Evolutionary conservation across 2,888 invertebrate species (phyloP).

Genomic region (Blera fallax): DNA sequence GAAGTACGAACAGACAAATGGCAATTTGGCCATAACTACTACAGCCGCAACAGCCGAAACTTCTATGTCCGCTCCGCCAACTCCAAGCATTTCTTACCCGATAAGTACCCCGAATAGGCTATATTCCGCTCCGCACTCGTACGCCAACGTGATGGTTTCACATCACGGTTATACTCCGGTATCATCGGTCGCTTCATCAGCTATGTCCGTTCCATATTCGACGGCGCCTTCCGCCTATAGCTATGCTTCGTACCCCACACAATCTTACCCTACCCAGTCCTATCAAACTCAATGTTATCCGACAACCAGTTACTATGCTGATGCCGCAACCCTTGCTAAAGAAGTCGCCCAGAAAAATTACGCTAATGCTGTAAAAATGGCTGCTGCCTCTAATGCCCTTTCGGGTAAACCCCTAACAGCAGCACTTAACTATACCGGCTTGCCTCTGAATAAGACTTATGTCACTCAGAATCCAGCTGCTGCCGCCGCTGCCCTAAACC

Average conservation of each 20-base stretch:
- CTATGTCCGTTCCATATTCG: conserved; percentile 74
- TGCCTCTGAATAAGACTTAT: conserved; percentile 85
- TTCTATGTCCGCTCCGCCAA: conserved; percentile 27
- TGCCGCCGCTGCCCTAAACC: conserved; percentile 73
- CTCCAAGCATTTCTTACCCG: conserved; percentile 60
- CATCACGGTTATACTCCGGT: conserved; percentile 60
- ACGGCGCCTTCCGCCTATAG: conserved; percentile 73
- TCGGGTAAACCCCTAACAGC: conserved; percentile 84
- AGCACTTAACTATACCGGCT: conserved; percentile 86
- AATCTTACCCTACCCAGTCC: conserved; percentile 55
- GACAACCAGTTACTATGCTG: conserved; percentile 80
- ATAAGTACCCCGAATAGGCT: conserved; percentile 49
- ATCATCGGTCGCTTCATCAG: conserved; percentile 74
- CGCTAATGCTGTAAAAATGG: conserved; percentile 88
- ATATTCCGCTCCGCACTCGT: conserved; percentile 64
- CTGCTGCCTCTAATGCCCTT: conserved; percentile 81
- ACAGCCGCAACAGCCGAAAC: conserved; percentile 45
- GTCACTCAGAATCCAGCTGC: conserved; percentile 72
- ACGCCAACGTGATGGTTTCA: conserved; percentile 54
- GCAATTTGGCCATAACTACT: conserved; percentile 40
- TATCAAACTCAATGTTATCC: conserved; percentile 75
- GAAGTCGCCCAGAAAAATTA: conserved; percentile 93
- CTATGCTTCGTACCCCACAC: conserved; percentile 56
- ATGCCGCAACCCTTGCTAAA: conserved; percentile 88
- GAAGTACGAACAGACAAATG: conserved; percentile 56